Evolutionary conservation across 2,888 invertebrate species (phyloP).

Genomic region (Subacronicta megacephala): DNA sequence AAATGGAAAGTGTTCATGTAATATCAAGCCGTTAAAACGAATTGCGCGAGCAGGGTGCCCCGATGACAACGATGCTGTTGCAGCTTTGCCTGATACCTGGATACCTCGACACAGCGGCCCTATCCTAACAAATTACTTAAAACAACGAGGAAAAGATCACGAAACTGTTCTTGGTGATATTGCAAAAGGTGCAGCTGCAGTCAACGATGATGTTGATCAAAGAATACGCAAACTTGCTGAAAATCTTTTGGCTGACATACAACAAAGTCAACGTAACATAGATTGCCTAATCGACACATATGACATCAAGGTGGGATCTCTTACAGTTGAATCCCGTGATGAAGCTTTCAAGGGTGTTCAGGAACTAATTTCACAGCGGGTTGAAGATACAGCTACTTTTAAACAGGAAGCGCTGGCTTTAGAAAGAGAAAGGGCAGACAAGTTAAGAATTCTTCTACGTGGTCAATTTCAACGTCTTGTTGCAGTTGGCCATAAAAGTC

Average conservation of each 20-base stretch:
- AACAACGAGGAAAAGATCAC: slow-evolving; percentile 69
- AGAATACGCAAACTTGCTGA: slow-evolving; percentile 71
- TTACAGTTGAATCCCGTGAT: slow-evolving; percentile 57
- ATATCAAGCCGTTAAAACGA: slow-evolving; percentile 9
- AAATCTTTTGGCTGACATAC: slow-evolving; percentile 66
- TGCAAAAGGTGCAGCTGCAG: slow-evolving; percentile 52
- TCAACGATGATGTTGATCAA: slow-evolving; percentile 69
- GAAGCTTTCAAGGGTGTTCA: slow-evolving; percentile 63
- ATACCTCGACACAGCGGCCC: slow-evolving; percentile 70
- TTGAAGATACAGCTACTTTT: slow-evolving; percentile 66
- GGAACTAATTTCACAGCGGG: slow-evolving; percentile 57
- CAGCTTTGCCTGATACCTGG: slow-evolving; percentile 75
- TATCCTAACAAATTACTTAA: slow-evolving; percentile 72
- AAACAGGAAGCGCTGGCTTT: slow-evolving; percentile 68
- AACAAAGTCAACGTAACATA: slow-evolving; percentile 70
- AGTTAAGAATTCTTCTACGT: slow-evolving; percentile 69
- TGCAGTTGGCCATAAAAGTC: slow-evolving; percentile 68
- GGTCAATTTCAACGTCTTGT: slow-evolving; percentile 74
- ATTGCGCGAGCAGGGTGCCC: slow-evolving; percentile 66
- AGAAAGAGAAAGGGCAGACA: slow-evolving; percentile 76
- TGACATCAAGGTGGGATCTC: slow-evolving; percentile 22
- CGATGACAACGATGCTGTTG: slow-evolving; percentile 75
- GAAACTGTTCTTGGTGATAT: slow-evolving; percentile 61
- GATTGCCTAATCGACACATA: slow-evolving; percentile 65
- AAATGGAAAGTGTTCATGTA: slow-evolving; percentile 9